Percentiles rank a stretch among this genome's conserved stretches.
These are phyloP conservation scores for Silurus lanzhouensis DNA, from an alignment of 2,797 vertebrate species.

Conservation along the genomic window DNA sequence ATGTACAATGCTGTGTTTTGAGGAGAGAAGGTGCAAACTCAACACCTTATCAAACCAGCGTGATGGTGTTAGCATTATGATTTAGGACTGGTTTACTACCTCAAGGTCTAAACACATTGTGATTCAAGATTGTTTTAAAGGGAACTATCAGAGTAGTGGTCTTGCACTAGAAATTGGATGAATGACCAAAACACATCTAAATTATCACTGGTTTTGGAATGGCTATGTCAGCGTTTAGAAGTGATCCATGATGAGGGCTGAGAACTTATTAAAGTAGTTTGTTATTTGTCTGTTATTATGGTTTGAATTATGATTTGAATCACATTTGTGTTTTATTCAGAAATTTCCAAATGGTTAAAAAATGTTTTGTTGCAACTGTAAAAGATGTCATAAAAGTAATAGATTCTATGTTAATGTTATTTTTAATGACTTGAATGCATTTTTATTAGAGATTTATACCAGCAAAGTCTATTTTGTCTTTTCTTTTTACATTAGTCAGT, in stretches of 20 bases:
- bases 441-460: not conserved
- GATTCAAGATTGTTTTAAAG: not conserved
- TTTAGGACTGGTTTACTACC: not conserved
- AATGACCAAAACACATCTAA: not conserved
- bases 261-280: too few species aligned
- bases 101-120: not conserved
- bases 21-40: not conserved
- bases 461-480: not conserved
- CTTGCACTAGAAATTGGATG: not conserved
- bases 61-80: not conserved
- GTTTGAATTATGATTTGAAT: not conserved
- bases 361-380: not conserved
- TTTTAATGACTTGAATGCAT: not conserved
- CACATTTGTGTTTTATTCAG: not conserved
- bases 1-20: not conserved
- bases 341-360: not conserved
- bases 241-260: not conserved
- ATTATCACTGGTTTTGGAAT: not conserved
- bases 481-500: not conserved
- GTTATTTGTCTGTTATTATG: not conserved
- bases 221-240: not conserved
- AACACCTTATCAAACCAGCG: not conserved
- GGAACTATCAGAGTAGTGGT: not conserved
- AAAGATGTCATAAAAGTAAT: not conserved
- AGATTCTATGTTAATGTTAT: not conserved